Evolutionary conservation across 2,888 invertebrate species (phyloP).

Genomic region (Hypsopygia costalis): DNA sequence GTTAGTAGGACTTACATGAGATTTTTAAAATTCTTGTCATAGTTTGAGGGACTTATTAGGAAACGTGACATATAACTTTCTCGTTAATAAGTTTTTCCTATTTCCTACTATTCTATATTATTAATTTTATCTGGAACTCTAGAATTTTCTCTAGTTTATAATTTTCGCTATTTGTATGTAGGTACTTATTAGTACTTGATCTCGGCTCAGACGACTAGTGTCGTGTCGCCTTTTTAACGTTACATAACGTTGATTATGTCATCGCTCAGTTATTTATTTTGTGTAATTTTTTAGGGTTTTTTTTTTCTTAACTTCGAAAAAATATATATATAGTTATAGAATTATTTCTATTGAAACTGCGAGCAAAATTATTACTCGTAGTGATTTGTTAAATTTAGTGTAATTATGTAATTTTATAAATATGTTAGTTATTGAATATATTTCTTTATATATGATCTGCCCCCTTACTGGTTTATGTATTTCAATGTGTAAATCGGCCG

Average conservation of each 20-base stretch:
- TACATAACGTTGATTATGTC: neutral
- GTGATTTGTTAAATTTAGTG: neutral
- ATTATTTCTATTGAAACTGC: neutral
- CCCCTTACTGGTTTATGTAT: neutral
- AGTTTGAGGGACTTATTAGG: too few relatives aligned
- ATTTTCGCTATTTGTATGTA: neutral
- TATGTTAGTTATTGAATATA: neutral
- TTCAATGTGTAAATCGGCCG: too few relatives aligned
- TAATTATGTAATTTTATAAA: neutral
- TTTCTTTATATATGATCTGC: neutral
- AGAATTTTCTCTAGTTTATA: neutral
- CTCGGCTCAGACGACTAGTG: neutral
- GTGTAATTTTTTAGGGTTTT: neutral
- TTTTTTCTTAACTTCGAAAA: neutral
- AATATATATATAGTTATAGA: neutral
- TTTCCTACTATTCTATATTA: too few relatives aligned
- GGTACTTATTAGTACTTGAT: constrained; percentile 3
- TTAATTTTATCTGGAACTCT: neutral
- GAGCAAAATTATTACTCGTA: too few relatives aligned
- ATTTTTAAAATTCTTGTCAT: too few relatives aligned
- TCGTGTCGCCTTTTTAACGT: constrained; percentile 2
- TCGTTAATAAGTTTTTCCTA: too few relatives aligned
- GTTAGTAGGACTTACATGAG: too few relatives aligned
- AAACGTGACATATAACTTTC: too few relatives aligned
- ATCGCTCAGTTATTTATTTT: constrained; percentile 5